Conservation (phyloP, 2,888 invertebrate genomes). For the Endotricha flammealis region DNA sequence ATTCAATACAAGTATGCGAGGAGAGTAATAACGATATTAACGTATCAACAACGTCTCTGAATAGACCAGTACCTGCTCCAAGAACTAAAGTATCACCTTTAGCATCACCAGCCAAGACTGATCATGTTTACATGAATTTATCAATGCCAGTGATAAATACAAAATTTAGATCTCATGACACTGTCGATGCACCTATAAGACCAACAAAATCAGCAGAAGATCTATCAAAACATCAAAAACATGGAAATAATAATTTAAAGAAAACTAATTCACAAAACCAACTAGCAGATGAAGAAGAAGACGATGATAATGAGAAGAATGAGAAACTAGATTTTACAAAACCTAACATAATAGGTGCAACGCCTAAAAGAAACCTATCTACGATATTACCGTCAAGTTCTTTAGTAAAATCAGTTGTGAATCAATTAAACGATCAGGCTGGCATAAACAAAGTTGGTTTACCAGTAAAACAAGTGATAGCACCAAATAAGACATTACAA, state of each 20-base stretch:
- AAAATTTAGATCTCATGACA: constrained; percentile 46
- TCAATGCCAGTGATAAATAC: constrained; percentile 70
- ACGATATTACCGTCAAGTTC: constrained; percentile 63
- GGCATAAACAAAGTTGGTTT: constrained; percentile 58
- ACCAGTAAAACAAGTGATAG: constrained; percentile 64
- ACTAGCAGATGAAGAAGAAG: constrained; percentile 25
- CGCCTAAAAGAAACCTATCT: constrained; percentile 55
- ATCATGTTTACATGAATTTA: constrained; percentile 79
- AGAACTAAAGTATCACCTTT: constrained; percentile 64
- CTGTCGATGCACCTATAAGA: constrained; percentile 56
- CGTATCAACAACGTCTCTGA: constrained; percentile 65
- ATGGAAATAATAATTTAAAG: constrained; percentile 19
- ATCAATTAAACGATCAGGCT: constrained; percentile 55
- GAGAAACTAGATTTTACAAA: constrained; percentile 36
- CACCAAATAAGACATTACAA: constrained; percentile 68
- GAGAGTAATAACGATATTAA: constrained; percentile 51
- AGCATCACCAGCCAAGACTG: constrained; percentile 56
- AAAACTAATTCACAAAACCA: constrained; percentile 13
- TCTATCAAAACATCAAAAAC: constrained; percentile 34
- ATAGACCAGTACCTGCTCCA: constrained; percentile 79
- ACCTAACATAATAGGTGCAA: constrained; percentile 68
- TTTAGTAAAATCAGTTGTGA: constrained; percentile 62
- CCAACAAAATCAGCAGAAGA: constrained; percentile 57
- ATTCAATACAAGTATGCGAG: constrained; percentile 82
- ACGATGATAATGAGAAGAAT: constrained; percentile 25